A percentile compares a stretch with the other conserved stretches of the same genome.
Conservation (phyloP, 2,888 invertebrate species). For the Auanema freiburgensis region DNA sequence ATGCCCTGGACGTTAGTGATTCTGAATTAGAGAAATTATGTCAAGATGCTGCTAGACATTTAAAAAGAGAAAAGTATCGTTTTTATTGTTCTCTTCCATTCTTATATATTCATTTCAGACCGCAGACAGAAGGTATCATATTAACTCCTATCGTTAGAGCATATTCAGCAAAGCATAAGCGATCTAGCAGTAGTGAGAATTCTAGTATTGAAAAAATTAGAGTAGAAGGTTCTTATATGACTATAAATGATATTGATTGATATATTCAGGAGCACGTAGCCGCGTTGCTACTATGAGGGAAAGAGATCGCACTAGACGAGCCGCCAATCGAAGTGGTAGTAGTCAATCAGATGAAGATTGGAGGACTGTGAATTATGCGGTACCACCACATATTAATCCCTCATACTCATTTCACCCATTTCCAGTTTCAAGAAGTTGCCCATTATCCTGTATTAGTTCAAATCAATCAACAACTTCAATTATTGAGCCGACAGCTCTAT, state of each 20-base stretch:
- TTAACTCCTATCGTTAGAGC: slow-evolving; percentile 6
- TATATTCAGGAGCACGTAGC: slow-evolving; percentile 2
- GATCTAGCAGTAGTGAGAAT: slow-evolving; percentile 21
- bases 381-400: neutral
- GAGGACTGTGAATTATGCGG: slow-evolving; percentile 21
- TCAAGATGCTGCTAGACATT: slow-evolving; percentile 15
- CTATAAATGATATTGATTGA: neutral
- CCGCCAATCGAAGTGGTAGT: slow-evolving; percentile 11
- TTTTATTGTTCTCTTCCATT: neutral
- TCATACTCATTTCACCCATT: neutral
- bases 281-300: slow-evolving; percentile 5
- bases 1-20: slow-evolving; percentile 19
- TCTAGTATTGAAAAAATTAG: slow-evolving; percentile 20
- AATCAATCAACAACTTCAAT: slow-evolving; percentile 46
- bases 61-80: slow-evolving; percentile 17
- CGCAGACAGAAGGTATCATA: slow-evolving; percentile 17
- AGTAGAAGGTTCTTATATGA: slow-evolving; percentile 6
- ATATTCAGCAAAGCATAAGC: slow-evolving; percentile 4
- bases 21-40: slow-evolving; percentile 15
- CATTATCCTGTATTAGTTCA: slow-evolving; percentile 48
- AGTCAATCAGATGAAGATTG: slow-evolving; percentile 20
- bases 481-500: slow-evolving; percentile 44
- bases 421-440: slow-evolving; percentile 50
- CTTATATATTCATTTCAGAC: slow-evolving; percentile 7
- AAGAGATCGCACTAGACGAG: neutral